These are phyloP conservation scores for Tanytarsus gracilentus DNA, from an alignment of 2,888 invertebrate species.

Conservation along the genomic window DNA sequence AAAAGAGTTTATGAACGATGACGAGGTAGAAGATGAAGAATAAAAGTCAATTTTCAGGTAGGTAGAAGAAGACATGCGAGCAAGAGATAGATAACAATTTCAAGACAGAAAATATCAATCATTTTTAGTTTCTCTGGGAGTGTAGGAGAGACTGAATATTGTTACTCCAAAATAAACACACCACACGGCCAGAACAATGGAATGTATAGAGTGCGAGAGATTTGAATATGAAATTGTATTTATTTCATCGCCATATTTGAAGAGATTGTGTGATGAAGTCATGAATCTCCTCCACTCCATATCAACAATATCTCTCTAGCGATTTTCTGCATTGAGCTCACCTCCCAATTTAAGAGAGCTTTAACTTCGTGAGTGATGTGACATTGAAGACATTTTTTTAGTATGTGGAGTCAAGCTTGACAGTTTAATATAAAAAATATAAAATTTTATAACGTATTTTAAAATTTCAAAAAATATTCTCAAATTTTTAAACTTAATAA, in stretches of 20 bases:
- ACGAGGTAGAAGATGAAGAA: conserved; percentile 21
- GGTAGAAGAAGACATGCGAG: conserved; percentile 23
- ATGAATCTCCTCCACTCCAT: no score
- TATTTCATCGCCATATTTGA: background rate
- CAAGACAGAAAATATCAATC: conserved; percentile 27
- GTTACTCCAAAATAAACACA: background rate
- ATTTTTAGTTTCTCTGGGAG: conserved; percentile 4
- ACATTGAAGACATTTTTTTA: no score
- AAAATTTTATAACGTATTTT: no score
- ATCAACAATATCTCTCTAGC: no score
- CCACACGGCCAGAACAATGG: conserved; percentile 1
- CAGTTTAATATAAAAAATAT: no score
- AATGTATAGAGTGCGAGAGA: background rate
- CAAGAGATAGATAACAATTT: conserved; percentile 22
- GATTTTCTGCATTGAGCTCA: no score
- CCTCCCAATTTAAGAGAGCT: no score
- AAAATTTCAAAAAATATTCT: no score
- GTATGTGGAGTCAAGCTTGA: no score
- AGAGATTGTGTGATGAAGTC: no score
- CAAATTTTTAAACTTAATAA: no score
- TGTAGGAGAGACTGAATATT: conserved; percentile 10
- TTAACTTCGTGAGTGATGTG: no score
- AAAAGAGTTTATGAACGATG: conserved; percentile 27
- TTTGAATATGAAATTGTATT: background rate
- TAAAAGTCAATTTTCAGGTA: conserved; percentile 26